Percentiles rank a stretch among this genome's conserved stretches.
phyloP scores from a whole-genome alignment of 2,113 vertebrate genomes.

The Microtus richardsoni region DNA sequence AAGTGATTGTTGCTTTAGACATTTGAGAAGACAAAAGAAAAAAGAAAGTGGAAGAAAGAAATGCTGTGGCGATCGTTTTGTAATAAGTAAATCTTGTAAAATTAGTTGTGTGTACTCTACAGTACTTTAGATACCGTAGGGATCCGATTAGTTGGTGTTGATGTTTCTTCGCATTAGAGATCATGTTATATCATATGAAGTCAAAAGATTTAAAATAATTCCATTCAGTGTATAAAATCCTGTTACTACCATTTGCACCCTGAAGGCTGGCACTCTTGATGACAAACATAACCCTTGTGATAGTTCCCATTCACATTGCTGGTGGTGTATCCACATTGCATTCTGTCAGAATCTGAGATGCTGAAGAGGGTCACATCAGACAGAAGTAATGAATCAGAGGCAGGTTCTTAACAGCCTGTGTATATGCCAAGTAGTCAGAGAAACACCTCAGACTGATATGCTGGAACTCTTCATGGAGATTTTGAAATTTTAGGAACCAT shows the following conservation, averaged over 20 bases:
- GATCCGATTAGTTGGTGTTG: not conserved
- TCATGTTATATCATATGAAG: not conserved
- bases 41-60: not conserved
- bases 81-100: not conserved
- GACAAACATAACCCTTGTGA: not conserved
- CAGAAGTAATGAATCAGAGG: rapidly evolving
- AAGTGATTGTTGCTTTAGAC: not conserved
- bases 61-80: not conserved
- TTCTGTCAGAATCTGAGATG: not conserved
- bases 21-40: not conserved
- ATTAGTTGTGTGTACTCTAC: not conserved
- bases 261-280: not conserved
- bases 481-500: not conserved
- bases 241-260: not conserved
- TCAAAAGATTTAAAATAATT: not conserved
- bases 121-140: not conserved
- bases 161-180: not conserved
- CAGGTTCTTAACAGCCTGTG: rapidly evolving
- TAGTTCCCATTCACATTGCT: not conserved
- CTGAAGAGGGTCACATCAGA: not conserved
- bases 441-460: not conserved
- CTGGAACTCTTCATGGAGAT: not conserved
- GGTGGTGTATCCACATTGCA: not conserved
- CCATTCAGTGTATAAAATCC: not conserved
- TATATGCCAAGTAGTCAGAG: not conserved